Evolutionary conservation across 2,797 vertebrate genomes (phyloP).

Genomic region (Falco biarmicus): DNA sequence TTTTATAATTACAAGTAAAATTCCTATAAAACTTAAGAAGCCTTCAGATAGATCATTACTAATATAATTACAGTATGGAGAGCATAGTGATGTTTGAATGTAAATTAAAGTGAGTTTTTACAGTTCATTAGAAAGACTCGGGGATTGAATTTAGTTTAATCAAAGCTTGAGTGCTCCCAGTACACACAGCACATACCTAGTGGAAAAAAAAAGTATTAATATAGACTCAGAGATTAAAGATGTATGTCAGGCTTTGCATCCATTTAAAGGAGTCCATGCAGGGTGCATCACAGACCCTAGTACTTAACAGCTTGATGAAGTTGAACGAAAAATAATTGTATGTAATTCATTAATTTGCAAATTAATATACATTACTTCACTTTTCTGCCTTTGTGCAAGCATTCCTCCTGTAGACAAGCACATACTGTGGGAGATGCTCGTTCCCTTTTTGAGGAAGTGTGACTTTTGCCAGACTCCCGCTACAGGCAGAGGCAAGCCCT

Average conservation of each 20-base stretch:
- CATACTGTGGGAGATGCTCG: rapidly evolving
- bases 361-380: neutral
- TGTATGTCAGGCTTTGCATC: neutral
- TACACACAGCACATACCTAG: slow-evolving; percentile 25
- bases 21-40: slow-evolving; percentile 29
- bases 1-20: slow-evolving; percentile 43
- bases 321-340: neutral
- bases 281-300: neutral
- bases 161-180: slow-evolving; percentile 50
- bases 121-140: slow-evolving; percentile 54
- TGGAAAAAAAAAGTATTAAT: neutral
- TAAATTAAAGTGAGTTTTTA: slow-evolving; percentile 58
- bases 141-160: slow-evolving; percentile 64
- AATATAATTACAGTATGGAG: slow-evolving; percentile 55
- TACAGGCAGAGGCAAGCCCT: neutral
- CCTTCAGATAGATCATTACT: slow-evolving; percentile 51
- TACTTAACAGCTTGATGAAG: neutral
- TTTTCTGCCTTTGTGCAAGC: neutral
- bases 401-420: neutral
- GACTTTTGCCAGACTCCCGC: neutral
- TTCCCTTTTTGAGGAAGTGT: too few relatives aligned
- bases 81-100: slow-evolving; percentile 36
- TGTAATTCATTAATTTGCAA: neutral
- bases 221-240: slow-evolving; percentile 13
- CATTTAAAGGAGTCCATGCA: neutral